Evolutionary conservation across 2,888 invertebrate genomes (phyloP), one percentile per base, ranked within the genome.

Genomic region (Sepiola atlantica): DNA sequence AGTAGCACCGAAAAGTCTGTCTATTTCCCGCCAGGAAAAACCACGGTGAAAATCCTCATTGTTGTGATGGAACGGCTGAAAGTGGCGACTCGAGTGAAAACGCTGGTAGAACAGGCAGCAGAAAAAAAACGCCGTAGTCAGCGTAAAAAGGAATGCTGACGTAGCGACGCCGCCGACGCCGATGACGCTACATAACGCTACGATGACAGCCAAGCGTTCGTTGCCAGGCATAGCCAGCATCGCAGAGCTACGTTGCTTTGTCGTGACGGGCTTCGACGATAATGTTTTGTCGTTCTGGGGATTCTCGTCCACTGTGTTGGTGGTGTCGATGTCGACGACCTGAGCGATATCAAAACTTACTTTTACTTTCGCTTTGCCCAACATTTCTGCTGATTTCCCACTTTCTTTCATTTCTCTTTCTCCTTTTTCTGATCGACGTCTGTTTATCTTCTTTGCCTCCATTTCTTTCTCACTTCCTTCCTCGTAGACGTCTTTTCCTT

Each of bases 331-430:
- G n/a, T 77, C 77, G 77, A 14, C 32, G 77, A 14, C 32, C 92
- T 28, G 28, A 28, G 14, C 45, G 45, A 24, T 28, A 45, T n/a
- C 45, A 14, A 45, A 45, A 45, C 92, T 92, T 92, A 54, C 54
- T 92, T 92, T 92, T 92, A 54, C 92, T 92, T 92, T 92, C 54
- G 35, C 92, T 92, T 92, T 35, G 35, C 92, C 92, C 92, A 45
- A 24, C 3, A 28, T n/a, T 35, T 54, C 92, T 45, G 35, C 45
- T 45, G 90, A 90, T 6, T 35, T 92, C n/a, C 16, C 20, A 12
- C 35, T 35, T n/a, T 92, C 45, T 92, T 14, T 92, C 45, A 28
- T 35, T 45, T 35, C 92, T 18, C 18, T 28, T 10, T 35, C 90
- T 90, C 21, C 91, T n/a, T 18, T n/a, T 35, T 14, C 24, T 91